phyloP scores from a whole-genome alignment of 1,140 invertebrate genomes.

The Diuraphis noxia region DNA sequence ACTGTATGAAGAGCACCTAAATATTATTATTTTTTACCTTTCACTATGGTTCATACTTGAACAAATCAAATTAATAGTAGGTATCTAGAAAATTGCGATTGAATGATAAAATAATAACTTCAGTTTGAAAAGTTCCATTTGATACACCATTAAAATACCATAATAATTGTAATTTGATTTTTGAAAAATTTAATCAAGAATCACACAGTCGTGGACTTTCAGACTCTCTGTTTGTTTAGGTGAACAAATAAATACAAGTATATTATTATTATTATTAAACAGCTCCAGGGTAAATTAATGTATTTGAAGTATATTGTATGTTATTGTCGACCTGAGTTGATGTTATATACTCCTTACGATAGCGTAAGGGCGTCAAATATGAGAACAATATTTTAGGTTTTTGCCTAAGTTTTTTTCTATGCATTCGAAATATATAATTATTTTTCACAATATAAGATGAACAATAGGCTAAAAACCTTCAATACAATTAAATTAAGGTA shows the following conservation, averaged over 20 bases:
- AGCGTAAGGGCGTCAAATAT: not conserved
- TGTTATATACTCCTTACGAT: not conserved
- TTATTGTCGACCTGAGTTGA: not conserved
- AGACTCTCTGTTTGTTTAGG: not conserved
- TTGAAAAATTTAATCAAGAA: not conserved
- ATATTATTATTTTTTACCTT: not conserved
- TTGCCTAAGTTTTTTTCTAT: not conserved
- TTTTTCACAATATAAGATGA: not conserved
- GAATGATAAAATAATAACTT: not conserved
- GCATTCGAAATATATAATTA: not conserved
- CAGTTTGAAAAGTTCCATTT: not conserved
- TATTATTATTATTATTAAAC: not conserved
- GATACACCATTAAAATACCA: not conserved
- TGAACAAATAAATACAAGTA: not conserved
- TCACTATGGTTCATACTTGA: not conserved
- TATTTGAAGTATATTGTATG: not conserved
- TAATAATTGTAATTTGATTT: constrained; percentile 4
- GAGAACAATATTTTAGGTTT: not conserved
- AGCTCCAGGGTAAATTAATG: not conserved
- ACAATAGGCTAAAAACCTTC: no score
- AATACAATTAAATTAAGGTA: no score
- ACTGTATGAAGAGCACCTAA: not conserved
- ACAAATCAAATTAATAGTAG: no score
- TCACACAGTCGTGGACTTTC: not conserved
- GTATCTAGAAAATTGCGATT: no score